Percentiles rank a stretch among this genome's conserved stretches.
Conservation (phyloP, 2,797 vertebrate species). For the Centropyge bicolor region DNA sequence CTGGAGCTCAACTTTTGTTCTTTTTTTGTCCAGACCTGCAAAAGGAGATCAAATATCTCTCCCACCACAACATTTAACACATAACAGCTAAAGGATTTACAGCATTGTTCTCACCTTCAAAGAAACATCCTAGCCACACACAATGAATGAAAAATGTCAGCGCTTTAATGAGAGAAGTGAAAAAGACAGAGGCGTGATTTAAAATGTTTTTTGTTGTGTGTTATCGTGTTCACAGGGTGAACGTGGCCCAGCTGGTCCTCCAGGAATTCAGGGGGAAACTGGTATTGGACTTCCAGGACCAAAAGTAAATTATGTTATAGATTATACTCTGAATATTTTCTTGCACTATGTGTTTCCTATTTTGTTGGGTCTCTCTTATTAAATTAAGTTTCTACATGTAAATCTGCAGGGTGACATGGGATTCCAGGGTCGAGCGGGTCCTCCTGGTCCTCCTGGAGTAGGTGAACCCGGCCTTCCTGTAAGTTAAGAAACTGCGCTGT, state of each 20-base stretch:
- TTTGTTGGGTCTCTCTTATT: neutral
- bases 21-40: constrained; percentile 55
- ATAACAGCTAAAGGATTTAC: constrained; percentile 42
- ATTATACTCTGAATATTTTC: neutral
- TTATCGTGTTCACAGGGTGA: constrained; percentile 86
- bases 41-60: constrained; percentile 48
- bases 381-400: neutral
- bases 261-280: constrained; percentile 91
- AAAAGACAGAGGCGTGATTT: neutral
- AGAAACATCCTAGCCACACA: neutral
- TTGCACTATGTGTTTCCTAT: neutral
- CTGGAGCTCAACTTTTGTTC: constrained; percentile 4
- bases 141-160: neutral
- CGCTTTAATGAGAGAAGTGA: neutral
- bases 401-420: constrained; percentile 89
- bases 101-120: constrained; percentile 30
- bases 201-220: neutral
- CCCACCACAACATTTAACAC: constrained; percentile 12
- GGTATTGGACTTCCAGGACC: constrained; percentile 90
- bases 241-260: constrained; percentile 86
- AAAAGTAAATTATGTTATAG: constrained; percentile 83
- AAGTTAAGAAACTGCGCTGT: constrained; percentile 69
- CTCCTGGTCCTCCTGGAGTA: constrained; percentile 88
- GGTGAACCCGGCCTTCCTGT: constrained; percentile 90
- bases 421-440: constrained; percentile 88